Evolutionary conservation across 2,797 vertebrate genomes (phyloP).

Genomic region (Phataginus tetradactyla): DNA sequence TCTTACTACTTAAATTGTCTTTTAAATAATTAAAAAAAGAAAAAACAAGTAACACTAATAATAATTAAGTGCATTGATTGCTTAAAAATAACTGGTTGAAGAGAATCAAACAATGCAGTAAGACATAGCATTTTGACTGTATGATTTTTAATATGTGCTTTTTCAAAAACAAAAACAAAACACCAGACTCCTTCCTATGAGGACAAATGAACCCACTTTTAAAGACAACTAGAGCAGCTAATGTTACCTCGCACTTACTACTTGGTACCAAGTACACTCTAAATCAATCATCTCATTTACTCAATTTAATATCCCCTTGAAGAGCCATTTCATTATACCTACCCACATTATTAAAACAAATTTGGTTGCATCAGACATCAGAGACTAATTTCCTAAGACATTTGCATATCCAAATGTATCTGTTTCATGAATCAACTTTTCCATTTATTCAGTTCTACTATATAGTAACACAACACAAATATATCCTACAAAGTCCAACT

Average conservation of each 20-base stretch:
- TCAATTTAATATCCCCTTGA: not conserved
- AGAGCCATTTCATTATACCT: not conserved
- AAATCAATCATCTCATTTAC: not conserved
- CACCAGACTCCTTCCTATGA: not conserved
- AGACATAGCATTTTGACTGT: not conserved
- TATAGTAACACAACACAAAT: not conserved
- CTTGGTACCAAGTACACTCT: not conserved
- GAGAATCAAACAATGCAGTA: not conserved
- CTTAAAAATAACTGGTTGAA: not conserved
- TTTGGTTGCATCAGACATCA: not conserved
- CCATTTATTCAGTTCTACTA: slow-evolving; percentile 7
- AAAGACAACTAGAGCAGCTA: not conserved
- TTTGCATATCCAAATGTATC: not conserved
- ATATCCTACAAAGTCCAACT: not conserved
- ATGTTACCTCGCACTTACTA: not conserved
- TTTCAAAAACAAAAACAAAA: not conserved
- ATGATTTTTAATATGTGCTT: not conserved
- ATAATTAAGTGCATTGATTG: too few species aligned
- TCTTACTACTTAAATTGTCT: not conserved
- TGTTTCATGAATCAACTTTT: not conserved
- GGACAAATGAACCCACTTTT: not conserved
- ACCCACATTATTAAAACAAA: not conserved
- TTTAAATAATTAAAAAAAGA: too few species aligned
- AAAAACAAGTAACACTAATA: too few species aligned
- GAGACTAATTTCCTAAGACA: slow-evolving; percentile 8